phyloP scores from a whole-genome alignment of 2,113 vertebrate genomes.

The Tricholaema leucomelas region DNA sequence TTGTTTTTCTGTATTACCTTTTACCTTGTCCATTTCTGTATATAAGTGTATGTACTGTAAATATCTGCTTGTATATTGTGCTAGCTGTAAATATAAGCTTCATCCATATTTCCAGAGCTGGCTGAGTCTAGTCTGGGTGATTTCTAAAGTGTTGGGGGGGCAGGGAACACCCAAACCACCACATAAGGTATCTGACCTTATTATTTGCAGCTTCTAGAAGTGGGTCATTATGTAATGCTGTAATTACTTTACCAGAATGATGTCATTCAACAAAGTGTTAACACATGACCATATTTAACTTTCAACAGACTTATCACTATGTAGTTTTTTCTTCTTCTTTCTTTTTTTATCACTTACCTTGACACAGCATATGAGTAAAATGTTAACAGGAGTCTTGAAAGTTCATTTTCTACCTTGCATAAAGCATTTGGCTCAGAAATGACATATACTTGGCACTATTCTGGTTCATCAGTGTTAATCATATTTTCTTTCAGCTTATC shows the following conservation, averaged over 20 bases:
- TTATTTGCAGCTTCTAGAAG: constrained; percentile 42
- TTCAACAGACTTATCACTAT: constrained; percentile 8
- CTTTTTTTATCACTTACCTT: constrained; percentile 37
- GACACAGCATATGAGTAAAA: constrained; percentile 50
- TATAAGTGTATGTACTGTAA: too few species aligned
- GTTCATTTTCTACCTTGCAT: constrained; percentile 51
- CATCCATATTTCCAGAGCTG: too few species aligned
- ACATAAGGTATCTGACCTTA: background rate
- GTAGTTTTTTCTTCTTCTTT: background rate
- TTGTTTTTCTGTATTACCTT: too few species aligned
- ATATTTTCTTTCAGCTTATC: constrained; percentile 57
- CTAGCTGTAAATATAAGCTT: too few species aligned
- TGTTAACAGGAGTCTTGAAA: constrained; percentile 56
- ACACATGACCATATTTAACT: constrained; percentile 42
- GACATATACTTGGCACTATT: constrained; percentile 38
- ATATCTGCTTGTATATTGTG: too few species aligned
- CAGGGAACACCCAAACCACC: too few species aligned
- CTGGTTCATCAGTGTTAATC: constrained; percentile 43
- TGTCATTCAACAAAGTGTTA: constrained; percentile 20
- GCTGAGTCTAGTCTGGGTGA: too few species aligned
- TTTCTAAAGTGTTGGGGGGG: too few species aligned
- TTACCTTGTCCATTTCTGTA: too few species aligned
- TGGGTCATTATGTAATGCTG: background rate
- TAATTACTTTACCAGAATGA: constrained; percentile 51
- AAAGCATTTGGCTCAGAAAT: constrained; percentile 45